Conservation (phyloP, 2,113 vertebrate genomes). For the Ibidorhyncha struthersii region DNA sequence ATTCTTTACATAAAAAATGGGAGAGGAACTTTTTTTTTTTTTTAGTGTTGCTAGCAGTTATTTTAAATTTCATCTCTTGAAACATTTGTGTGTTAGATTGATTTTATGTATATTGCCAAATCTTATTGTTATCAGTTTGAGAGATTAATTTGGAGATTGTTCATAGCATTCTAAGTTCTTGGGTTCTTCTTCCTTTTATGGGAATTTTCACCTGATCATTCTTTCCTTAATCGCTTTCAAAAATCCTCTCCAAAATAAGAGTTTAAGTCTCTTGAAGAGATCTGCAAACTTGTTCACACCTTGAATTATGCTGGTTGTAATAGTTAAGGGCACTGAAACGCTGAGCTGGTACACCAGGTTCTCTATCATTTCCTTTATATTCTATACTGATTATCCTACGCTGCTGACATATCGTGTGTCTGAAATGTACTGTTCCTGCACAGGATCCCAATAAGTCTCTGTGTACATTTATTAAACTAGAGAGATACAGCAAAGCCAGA, state of each 20-base stretch:
- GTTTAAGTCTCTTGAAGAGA: background rate
- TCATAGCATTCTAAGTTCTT: background rate
- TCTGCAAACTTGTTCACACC: background rate
- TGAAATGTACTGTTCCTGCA: background rate
- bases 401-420: background rate
- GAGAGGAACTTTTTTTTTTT: background rate
- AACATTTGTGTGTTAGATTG: background rate
- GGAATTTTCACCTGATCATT: background rate
- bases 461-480: constrained; percentile 6
- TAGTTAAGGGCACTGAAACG: background rate
- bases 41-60: background rate
- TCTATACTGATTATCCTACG: background rate
- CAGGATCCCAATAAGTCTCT: background rate
- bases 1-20: background rate
- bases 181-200: background rate
- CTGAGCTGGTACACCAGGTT: background rate
- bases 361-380: background rate
- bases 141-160: background rate
- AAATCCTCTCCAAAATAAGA: background rate
- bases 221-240: background rate
- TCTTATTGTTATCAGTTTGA: background rate
- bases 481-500: background rate
- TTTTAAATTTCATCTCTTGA: background rate
- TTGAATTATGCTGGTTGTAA: background rate
- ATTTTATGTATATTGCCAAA: background rate